A percentile compares a stretch with the other conserved stretches of the same genome.
These are phyloP conservation scores for Pseudoips prasinana DNA, from an alignment of 2,888 invertebrate genomes.

Conservation along the genomic window DNA sequence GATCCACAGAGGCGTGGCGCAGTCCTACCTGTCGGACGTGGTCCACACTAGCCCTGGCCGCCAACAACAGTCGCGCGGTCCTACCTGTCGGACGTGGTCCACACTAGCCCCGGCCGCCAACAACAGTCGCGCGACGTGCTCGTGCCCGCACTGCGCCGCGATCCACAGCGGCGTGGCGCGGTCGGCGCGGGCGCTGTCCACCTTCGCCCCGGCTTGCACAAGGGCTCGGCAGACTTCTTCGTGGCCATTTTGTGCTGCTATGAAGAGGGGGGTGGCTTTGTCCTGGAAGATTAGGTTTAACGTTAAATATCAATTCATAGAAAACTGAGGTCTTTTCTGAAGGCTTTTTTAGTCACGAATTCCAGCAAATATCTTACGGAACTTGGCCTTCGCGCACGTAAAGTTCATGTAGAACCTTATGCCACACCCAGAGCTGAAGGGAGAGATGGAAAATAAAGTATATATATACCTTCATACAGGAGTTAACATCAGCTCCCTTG, in stretches of 20 bases:
- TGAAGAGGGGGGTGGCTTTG: slow-evolving; percentile 94
- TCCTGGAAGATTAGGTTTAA: too few species aligned
- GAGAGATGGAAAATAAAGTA: too few species aligned
- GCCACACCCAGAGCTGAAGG: too few species aligned
- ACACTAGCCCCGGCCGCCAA: slow-evolving; percentile 90
- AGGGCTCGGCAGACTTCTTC: slow-evolving; percentile 88
- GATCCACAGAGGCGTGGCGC: too few species aligned
- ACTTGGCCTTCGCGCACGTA: too few species aligned
- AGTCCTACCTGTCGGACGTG: slow-evolving; percentile 4
- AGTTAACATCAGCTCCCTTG: slow-evolving; percentile 90
- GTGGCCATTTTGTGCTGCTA: slow-evolving; percentile 97
- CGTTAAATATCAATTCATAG: too few species aligned
- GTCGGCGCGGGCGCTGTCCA: slow-evolving; percentile 89
- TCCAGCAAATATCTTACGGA: too few species aligned
- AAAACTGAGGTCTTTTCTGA: too few species aligned
- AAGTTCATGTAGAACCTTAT: too few species aligned
- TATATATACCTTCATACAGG: slow-evolving; percentile 90
- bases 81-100: slow-evolving; percentile 90
- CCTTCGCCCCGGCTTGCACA: slow-evolving; percentile 86
- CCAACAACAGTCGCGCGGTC: too few species aligned
- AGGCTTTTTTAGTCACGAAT: too few species aligned
- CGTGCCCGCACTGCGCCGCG: slow-evolving; percentile 97
- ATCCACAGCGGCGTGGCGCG: slow-evolving; percentile 96
- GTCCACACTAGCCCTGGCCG: too few species aligned
- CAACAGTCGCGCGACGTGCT: slow-evolving; percentile 88